Percentiles rank a stretch among this genome's conserved stretches.
Evolutionary conservation across 2,113 vertebrate species (phyloP).

Genomic region (Hyperoodon ampullatus): DNA sequence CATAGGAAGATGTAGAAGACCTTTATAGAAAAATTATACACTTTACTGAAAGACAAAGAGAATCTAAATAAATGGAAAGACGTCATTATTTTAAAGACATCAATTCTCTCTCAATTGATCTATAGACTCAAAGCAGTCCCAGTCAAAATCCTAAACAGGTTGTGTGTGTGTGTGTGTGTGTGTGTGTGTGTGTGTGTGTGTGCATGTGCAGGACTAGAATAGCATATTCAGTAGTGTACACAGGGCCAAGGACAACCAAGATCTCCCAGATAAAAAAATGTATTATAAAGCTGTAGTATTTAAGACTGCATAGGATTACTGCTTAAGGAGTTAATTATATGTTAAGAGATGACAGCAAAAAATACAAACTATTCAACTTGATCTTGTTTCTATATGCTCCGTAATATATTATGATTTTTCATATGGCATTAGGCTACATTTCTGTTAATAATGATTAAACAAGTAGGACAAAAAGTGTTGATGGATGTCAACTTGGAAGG

Average conservation of each 20-base stretch:
- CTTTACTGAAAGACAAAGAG: neutral
- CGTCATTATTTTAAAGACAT: neutral
- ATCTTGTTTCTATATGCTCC: neutral
- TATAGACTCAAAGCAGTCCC: neutral
- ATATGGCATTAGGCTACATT: neutral
- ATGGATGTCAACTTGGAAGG: neutral
- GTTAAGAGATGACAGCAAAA: slow-evolving; percentile 19
- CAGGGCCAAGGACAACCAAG: neutral
- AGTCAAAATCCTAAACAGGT: neutral
- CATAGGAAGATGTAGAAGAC: neutral
- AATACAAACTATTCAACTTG: slow-evolving; percentile 18
- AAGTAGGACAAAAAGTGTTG: neutral
- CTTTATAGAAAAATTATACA: neutral
- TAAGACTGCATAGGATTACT: neutral
- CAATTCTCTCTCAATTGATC: neutral
- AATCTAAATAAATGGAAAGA: neutral
- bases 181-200: fast-evolving
- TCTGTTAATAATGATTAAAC: slow-evolving; percentile 4
- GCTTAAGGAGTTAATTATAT: slow-evolving; percentile 47
- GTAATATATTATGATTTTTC: slow-evolving; percentile 45
- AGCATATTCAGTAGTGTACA: neutral
- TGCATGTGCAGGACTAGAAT: neutral
- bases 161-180: neutral
- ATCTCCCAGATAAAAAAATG: slow-evolving; percentile 34
- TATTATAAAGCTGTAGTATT: neutral